phyloP scores from a whole-genome alignment of 2,113 vertebrate species.

The Lanius ludovicianus region DNA sequence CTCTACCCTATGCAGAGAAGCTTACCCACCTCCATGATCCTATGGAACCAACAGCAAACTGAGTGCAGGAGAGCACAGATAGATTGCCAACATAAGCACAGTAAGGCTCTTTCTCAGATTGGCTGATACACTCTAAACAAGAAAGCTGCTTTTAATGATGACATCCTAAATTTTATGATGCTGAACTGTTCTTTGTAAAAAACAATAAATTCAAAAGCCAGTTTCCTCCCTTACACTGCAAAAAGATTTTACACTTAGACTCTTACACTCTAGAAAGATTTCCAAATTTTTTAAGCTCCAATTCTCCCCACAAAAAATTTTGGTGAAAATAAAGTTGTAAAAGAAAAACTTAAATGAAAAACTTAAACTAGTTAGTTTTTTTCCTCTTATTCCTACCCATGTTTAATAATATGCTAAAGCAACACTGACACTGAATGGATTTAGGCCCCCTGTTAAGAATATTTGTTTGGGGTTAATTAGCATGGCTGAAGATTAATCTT shows the following conservation, averaged over 20 bases:
- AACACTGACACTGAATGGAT: constrained; percentile 47
- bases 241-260: background rate
- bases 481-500: constrained; percentile 68
- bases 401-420: constrained; percentile 55
- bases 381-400: background rate
- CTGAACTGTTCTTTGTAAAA: background rate
- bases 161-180: background rate
- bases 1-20: background rate
- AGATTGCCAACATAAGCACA: background rate
- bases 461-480: constrained; percentile 70
- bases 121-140: background rate
- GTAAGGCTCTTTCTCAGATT: rapidly evolving
- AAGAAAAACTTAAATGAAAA: background rate
- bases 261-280: background rate
- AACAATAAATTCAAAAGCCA: background rate
- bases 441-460: constrained; percentile 43
- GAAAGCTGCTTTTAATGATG: background rate
- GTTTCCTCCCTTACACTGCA: background rate
- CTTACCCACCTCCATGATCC: background rate
- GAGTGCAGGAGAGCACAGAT: background rate
- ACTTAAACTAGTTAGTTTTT: background rate
- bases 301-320: background rate
- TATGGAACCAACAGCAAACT: background rate
- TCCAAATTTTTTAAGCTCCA: background rate
- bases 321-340: background rate